phyloP scores from a whole-genome alignment of 2,797 vertebrate genomes.

The Trachops cirrhosus region DNA sequence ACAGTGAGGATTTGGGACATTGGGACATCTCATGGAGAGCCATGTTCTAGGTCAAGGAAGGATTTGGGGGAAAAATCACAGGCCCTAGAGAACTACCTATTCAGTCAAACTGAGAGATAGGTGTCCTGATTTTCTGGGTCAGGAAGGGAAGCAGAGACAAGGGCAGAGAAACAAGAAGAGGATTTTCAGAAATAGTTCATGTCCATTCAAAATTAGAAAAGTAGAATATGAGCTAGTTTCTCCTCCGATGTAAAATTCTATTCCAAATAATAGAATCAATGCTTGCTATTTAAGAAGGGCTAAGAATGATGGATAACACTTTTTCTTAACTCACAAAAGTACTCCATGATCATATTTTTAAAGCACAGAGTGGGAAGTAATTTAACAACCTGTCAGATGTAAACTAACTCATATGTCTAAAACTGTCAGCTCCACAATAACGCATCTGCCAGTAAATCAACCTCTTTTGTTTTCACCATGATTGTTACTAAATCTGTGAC shows the following conservation, averaged over 20 bases:
- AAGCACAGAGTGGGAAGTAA: constrained; percentile 10
- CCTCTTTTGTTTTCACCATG: background rate
- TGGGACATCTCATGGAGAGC: background rate
- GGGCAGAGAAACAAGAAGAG: background rate
- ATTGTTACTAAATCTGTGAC: constrained; percentile 3
- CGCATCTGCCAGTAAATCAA: background rate
- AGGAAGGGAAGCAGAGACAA: background rate
- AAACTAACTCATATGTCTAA: constrained; percentile 35
- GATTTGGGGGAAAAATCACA: background rate
- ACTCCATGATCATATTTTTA: constrained; percentile 19
- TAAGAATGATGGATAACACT: background rate
- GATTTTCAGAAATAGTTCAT: background rate
- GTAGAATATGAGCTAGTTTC: background rate
- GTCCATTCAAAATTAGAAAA: background rate
- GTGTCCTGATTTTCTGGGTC: background rate
- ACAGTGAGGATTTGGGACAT: background rate
- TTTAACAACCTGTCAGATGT: constrained; percentile 14
- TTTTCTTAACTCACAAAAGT: constrained; percentile 36
- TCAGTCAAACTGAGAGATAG: background rate
- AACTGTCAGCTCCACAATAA: constrained; percentile 1
- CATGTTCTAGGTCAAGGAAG: background rate
- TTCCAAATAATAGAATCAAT: background rate
- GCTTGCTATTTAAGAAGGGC: constrained; percentile 10
- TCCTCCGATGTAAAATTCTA: background rate
- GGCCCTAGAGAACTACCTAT: background rate